Evolutionary conservation across 2,113 vertebrate species (phyloP), one percentile per base, ranked within the genome.

Genomic region (Picathartes gymnocephalus): DNA sequence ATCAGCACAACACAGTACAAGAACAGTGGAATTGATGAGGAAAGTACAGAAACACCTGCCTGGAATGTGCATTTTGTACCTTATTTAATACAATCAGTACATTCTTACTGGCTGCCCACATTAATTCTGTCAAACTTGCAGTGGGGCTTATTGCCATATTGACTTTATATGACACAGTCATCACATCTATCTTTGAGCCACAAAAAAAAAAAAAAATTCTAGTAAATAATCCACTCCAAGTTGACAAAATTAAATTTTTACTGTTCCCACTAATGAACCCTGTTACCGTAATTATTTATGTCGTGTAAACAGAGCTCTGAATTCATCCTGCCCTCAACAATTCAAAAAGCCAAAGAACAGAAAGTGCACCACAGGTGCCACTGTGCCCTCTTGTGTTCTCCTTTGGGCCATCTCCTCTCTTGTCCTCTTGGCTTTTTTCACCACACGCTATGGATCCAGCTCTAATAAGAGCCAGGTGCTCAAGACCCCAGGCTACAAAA

Each of bases 311-410:
- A 73, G 50, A 86, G 23, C 71, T 54, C 58, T 86, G 45, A 70
- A 51, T 65, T 66, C 68, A 66, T 76, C 45, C 68, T 60, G 60
- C 68, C 71, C 80, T 88, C 68, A 15, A 31, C 30, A 47, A 42
- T 44, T 83, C 80, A 20, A 71, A 94, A 86, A 83, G 18, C 18
- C n/a, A 64, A 44, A 0, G 20, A 86, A 81, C 37, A 68, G 62
- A 37, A 88, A 68, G 58, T 37, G 51, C 80, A 92, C 92, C 90
- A 78, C 93, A 96, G 92, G 95, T 92, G 94, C 79, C 93, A 83
- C 92, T 96, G 96, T 97, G 94, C 93, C 95, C 94, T 95, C 89
- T 96, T 93, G 90, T 96, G 95, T 96, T 95, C 92, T 94, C 44
- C 68, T 74, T 33, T 47, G 62, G 77, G 82, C 69, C 77, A 77